These are phyloP conservation scores for Pyrochroa serraticornis DNA, from an alignment of 2,888 invertebrate species.

Conservation along the genomic window DNA sequence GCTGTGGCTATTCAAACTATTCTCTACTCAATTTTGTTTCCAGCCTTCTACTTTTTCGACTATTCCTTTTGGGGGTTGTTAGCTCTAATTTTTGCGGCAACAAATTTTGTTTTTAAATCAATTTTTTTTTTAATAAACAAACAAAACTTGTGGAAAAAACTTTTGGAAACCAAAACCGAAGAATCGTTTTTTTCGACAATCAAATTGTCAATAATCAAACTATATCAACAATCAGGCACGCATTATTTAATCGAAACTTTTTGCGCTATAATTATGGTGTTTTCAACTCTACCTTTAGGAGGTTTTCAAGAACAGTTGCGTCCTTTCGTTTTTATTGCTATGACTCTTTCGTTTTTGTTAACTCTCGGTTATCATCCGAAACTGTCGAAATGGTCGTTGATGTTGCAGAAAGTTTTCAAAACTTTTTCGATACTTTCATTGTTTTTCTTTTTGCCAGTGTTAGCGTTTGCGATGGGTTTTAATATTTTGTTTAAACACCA, in stretches of 20 bases:
- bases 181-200: no score
- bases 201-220: no score
- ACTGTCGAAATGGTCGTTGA: conserved; percentile 12
- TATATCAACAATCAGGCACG: not conserved
- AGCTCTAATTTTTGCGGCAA: no score
- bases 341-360: conserved; percentile 4
- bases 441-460: conserved; percentile 2
- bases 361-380: conserved; percentile 11
- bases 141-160: no score
- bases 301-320: not conserved
- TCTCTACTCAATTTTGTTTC: not conserved
- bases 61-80: no score
- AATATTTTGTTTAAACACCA: conserved; percentile 3
- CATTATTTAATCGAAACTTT: not conserved
- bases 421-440: conserved; percentile 3
- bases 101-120: no score
- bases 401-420: conserved; percentile 10
- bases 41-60: not conserved
- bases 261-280: not conserved
- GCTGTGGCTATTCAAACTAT: not conserved
- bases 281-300: not conserved
- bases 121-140: no score
- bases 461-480: conserved; percentile 8
- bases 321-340: conserved; percentile 1
- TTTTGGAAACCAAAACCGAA: no score